A percentile compares a stretch with the other conserved stretches of the same genome.
phyloP scores from a whole-genome alignment of 2,888 invertebrate genomes.

The Crossocerus cetratus region DNA sequence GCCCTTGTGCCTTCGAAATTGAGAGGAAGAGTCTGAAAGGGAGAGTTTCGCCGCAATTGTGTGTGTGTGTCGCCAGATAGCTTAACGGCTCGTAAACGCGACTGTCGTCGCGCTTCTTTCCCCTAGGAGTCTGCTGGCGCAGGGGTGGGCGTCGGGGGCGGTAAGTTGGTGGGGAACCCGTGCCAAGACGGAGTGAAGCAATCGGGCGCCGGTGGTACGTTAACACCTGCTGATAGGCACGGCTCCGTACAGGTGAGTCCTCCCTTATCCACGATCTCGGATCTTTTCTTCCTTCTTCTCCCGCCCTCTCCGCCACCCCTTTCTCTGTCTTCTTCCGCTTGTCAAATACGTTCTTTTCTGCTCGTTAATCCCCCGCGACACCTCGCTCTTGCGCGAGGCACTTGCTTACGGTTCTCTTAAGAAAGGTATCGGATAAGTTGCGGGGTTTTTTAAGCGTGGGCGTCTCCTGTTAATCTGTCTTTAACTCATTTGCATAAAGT shows the following conservation, averaged over 20 bases:
- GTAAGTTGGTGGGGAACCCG: slow-evolving; percentile 87
- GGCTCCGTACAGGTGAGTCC: slow-evolving; percentile 94
- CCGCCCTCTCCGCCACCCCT: not conserved
- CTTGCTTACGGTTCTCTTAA: too few species aligned
- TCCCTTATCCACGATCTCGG: slow-evolving; percentile 34
- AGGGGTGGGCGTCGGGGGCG: slow-evolving; percentile 76
- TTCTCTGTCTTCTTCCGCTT: not conserved
- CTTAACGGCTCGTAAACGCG: slow-evolving; percentile 70
- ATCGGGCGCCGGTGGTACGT: slow-evolving; percentile 87
- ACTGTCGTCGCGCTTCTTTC: slow-evolving; percentile 73
- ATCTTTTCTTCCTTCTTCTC: not conserved
- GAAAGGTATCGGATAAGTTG: too few species aligned
- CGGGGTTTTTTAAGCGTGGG: too few species aligned
- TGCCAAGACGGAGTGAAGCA: slow-evolving; percentile 93
- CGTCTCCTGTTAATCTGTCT: too few species aligned
- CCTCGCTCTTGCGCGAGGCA: too few species aligned
- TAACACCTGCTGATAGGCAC: slow-evolving; percentile 96
- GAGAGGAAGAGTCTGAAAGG: too few species aligned
- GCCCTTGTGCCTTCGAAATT: too few species aligned
- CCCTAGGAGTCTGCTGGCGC: slow-evolving; percentile 75
- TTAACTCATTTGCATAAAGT: too few species aligned
- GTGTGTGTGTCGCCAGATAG: slow-evolving; percentile 44
- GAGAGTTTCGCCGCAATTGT: too few species aligned
- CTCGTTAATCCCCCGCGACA: too few species aligned
- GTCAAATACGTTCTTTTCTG: too few species aligned